These are phyloP conservation scores for Dasyprocta punctata DNA, from an alignment of 2,113 vertebrate genomes.

Conservation along the genomic window DNA sequence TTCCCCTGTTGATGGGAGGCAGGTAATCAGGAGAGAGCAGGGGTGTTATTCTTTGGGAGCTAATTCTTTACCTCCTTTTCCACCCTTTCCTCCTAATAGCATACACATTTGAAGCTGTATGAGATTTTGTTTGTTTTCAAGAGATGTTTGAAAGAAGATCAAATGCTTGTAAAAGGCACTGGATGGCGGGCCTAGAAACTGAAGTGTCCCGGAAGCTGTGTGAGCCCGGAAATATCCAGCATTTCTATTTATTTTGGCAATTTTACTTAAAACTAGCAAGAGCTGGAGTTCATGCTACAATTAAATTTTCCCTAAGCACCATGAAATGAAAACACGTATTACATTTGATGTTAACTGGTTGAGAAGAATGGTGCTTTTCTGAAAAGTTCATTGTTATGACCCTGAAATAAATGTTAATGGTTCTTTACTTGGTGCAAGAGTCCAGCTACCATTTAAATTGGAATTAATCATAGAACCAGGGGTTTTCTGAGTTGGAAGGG, in stretches of 20 bases:
- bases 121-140: conserved; percentile 76
- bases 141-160: conserved; percentile 71
- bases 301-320: conserved; percentile 74
- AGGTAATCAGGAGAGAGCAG: neutral
- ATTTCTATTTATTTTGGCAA: conserved; percentile 79
- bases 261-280: conserved; percentile 71
- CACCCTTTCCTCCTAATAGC: neutral
- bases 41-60: neutral
- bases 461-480: conserved; percentile 40
- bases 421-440: neutral
- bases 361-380: conserved; percentile 70
- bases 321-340: conserved; percentile 74
- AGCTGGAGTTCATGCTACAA: conserved; percentile 74
- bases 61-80: conserved; percentile 42
- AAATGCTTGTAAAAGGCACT: conserved; percentile 62
- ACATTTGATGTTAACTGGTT: conserved; percentile 75
- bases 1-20: neutral
- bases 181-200: conserved; percentile 46
- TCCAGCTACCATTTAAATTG: neutral
- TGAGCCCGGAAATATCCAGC: conserved; percentile 72
- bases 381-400: conserved; percentile 42
- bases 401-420: conserved; percentile 36
- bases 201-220: conserved; percentile 73
- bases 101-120: conserved; percentile 42
- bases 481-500: conserved; percentile 14